Percentiles rank a stretch among this genome's conserved stretches.
These are phyloP conservation scores for Ornithoptera priamus DNA, from an alignment of 2,888 invertebrate species.

Conservation along the genomic window DNA sequence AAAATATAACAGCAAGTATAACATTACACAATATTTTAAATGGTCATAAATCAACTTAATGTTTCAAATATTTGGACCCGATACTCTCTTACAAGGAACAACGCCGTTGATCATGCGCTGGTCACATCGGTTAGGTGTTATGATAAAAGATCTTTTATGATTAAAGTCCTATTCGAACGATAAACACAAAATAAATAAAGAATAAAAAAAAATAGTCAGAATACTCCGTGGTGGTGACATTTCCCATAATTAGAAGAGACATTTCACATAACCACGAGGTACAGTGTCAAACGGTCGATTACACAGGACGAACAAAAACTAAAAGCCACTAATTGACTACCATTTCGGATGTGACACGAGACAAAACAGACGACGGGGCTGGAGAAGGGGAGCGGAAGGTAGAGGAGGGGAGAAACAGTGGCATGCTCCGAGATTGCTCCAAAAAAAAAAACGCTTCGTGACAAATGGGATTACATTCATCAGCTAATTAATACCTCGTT, in stretches of 20 bases:
- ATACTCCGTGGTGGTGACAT: constrained; percentile 35
- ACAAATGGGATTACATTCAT: constrained; percentile 16
- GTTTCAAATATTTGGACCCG: too few relatives aligned
- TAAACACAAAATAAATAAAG: too few relatives aligned
- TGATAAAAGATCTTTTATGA: too few relatives aligned
- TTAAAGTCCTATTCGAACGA: too few relatives aligned
- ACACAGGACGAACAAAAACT: constrained; percentile 43
- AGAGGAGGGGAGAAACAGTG: constrained; percentile 36
- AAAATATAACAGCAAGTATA: too few relatives aligned
- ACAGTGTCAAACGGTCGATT: constrained; percentile 45
- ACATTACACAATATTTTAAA: too few relatives aligned
- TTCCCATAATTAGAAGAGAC: constrained; percentile 42
- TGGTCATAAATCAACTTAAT: too few relatives aligned
- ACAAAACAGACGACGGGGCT: constrained; percentile 40
- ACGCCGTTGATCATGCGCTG: too few relatives aligned
- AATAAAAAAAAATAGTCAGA: too few relatives aligned
- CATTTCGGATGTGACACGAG: constrained; percentile 45
- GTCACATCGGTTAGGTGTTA: too few relatives aligned
- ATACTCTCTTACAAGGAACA: too few relatives aligned
- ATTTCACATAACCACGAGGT: constrained; percentile 38
- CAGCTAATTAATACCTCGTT: constrained; percentile 17
- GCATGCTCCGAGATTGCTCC: constrained; percentile 34
- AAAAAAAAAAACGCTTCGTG: neutral
- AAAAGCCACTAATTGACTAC: constrained; percentile 49
- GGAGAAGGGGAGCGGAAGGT: neutral